Percentiles rank a stretch among this genome's conserved stretches.
Evolutionary conservation across 1,140 invertebrate genomes (phyloP).

Genomic region (Drosophila sproati): DNA sequence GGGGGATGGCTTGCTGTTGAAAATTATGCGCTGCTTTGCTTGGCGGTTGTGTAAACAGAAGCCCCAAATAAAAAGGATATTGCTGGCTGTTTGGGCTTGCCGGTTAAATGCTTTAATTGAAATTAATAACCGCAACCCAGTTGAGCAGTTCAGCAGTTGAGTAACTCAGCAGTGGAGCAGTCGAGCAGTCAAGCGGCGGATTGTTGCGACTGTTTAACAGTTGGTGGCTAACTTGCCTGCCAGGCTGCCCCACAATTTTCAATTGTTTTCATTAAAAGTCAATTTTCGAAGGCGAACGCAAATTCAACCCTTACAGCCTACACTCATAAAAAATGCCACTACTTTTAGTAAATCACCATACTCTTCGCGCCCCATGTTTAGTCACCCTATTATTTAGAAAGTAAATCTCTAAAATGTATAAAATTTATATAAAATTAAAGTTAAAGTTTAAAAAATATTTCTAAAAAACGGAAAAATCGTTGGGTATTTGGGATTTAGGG

Average conservation of each 20-base stretch:
- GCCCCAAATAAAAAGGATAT: constrained; percentile 54
- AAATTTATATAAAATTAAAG: no score
- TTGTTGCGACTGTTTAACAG: background rate
- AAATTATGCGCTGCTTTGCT: constrained; percentile 52
- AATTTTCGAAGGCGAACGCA: constrained; percentile 62
- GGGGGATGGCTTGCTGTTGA: constrained; percentile 2
- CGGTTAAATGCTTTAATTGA: constrained; percentile 84
- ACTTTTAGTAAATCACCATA: no score
- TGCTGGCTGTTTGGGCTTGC: constrained; percentile 65
- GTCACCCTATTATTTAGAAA: no score
- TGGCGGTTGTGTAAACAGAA: constrained; percentile 63
- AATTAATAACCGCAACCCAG: constrained; percentile 79
- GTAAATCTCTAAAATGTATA: no score
- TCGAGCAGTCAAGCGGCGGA: background rate
- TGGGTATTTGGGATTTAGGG: no score
- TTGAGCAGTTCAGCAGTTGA: constrained; percentile 30
- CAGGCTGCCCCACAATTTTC: constrained; percentile 57
- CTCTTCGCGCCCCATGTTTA: no score
- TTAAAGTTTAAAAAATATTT: no score
- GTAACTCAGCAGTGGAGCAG: background rate
- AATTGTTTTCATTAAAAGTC: constrained; percentile 84
- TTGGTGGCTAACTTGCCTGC: background rate
- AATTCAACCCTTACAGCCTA: constrained; percentile 54
- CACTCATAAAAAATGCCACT: no score
- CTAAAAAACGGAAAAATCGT: no score